A percentile compares a stretch with the other conserved stretches of the same genome.
Evolutionary conservation across 2,888 invertebrate species (phyloP).

Genomic region (Dryomyza anilis): DNA sequence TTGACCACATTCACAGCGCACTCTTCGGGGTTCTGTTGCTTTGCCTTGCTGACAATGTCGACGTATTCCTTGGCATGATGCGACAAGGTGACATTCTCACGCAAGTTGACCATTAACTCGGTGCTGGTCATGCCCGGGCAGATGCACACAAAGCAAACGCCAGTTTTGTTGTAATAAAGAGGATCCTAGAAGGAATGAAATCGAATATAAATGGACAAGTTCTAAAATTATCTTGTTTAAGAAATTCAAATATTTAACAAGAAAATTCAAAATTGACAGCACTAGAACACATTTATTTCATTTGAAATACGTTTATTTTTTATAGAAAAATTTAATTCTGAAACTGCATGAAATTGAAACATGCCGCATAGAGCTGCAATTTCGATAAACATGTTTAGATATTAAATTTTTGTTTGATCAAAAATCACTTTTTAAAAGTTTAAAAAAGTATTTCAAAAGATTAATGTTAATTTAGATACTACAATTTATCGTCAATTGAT

Average conservation of each 20-base stretch:
- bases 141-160: constrained; percentile 51
- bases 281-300: neutral
- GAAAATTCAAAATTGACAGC: neutral
- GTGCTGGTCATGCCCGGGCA: constrained; percentile 55
- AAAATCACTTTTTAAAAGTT: no score
- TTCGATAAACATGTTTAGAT: no score
- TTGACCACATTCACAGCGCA: constrained; percentile 49
- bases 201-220: neutral
- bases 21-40: constrained; percentile 54
- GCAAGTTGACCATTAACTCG: constrained; percentile 53
- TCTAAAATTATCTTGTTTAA: no score
- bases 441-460: no score
- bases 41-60: constrained; percentile 46
- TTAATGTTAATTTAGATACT: no score
- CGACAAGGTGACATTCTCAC: constrained; percentile 50
- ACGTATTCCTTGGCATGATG: constrained; percentile 45
- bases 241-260: neutral
- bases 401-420: neutral
- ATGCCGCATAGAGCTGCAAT: no score
- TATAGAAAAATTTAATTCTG: no score
- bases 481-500: no score
- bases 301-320: no score
- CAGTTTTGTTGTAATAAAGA: constrained; percentile 48
- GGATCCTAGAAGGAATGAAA: constrained; percentile 38
- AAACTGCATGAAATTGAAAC: no score